Evolutionary conservation across 2,888 invertebrate species (phyloP).

Genomic region (Achlya flavicornis): DNA sequence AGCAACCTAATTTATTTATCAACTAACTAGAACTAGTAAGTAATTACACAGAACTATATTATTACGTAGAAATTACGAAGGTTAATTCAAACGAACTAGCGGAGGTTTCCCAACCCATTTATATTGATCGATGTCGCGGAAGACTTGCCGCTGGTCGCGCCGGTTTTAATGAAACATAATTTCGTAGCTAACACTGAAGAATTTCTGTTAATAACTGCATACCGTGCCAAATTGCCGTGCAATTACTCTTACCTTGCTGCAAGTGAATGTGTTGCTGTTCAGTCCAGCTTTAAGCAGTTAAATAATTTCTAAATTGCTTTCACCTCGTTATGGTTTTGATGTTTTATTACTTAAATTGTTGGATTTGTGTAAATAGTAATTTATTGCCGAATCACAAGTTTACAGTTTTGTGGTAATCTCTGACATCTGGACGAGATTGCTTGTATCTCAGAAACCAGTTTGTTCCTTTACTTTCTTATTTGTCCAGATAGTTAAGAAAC

Average conservation of each 20-base stretch:
- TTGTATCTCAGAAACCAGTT: no score
- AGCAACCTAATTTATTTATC: no score
- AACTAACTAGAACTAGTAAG: background rate
- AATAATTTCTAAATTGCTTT: background rate
- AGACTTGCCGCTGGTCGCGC: background rate
- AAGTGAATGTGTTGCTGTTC: conserved; percentile 11
- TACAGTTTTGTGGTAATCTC: no score
- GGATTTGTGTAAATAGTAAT: no score
- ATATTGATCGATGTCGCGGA: conserved; percentile 4
- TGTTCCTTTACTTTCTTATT: no score
- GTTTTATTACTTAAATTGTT: background rate
- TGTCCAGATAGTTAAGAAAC: no score
- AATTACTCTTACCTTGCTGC: conserved; percentile 23
- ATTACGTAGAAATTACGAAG: background rate
- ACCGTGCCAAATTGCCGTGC: conserved; percentile 16
- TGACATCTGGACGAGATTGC: no score
- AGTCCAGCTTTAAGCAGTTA: background rate
- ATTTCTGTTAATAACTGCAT: conserved; percentile 29
- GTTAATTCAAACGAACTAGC: conserved; percentile 3
- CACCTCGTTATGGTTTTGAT: background rate
- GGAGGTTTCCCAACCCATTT: background rate
- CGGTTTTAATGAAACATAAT: conserved; percentile 21
- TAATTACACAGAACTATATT: background rate
- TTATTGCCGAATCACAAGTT: no score
- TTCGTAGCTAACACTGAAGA: conserved; percentile 16